Percentiles rank a stretch among this genome's conserved stretches.
These are phyloP conservation scores for Autographa pulchrina DNA, from an alignment of 2,888 invertebrate species.

Conservation along the genomic window DNA sequence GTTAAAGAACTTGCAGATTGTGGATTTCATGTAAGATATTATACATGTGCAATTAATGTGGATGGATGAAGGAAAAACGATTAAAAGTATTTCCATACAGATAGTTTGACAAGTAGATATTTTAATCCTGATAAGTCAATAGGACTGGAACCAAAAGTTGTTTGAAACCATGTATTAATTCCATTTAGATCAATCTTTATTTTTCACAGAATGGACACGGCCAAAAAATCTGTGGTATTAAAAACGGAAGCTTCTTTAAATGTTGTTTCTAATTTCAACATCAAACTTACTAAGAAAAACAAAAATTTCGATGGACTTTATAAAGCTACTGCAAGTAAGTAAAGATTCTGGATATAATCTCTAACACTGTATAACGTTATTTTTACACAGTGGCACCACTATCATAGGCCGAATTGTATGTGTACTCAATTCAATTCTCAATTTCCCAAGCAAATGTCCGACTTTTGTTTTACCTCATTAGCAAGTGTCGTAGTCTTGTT, in stretches of 20 bases:
- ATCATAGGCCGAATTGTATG: too few relatives aligned
- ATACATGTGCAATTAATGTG: neutral
- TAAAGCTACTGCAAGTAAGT: constrained; percentile 75
- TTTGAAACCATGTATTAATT: too few relatives aligned
- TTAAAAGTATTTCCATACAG: neutral
- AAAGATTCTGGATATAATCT: too few relatives aligned
- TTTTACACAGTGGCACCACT: too few relatives aligned
- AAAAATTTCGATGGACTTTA: constrained; percentile 71
- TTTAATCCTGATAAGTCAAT: neutral
- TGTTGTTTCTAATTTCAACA: constrained; percentile 66
- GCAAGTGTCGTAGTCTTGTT: too few relatives aligned
- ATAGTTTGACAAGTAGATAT: too few relatives aligned
- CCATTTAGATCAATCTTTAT: too few relatives aligned
- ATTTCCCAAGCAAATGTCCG: too few relatives aligned
- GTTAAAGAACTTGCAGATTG: constrained; percentile 73
- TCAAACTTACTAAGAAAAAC: constrained; percentile 60
- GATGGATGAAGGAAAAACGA: neutral
- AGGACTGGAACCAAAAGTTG: too few relatives aligned
- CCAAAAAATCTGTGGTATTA: constrained; percentile 71
- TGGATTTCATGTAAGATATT: constrained; percentile 74
- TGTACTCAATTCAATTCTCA: too few relatives aligned
- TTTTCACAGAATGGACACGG: constrained; percentile 74
- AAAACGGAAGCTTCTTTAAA: constrained; percentile 72
- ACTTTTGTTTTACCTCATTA: too few relatives aligned
- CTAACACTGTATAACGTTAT: too few relatives aligned